A percentile compares a stretch with the other conserved stretches of the same genome.
phyloP scores from a whole-genome alignment of 92 coral and sea anemone species.

The Palythoa heliodiscus region DNA sequence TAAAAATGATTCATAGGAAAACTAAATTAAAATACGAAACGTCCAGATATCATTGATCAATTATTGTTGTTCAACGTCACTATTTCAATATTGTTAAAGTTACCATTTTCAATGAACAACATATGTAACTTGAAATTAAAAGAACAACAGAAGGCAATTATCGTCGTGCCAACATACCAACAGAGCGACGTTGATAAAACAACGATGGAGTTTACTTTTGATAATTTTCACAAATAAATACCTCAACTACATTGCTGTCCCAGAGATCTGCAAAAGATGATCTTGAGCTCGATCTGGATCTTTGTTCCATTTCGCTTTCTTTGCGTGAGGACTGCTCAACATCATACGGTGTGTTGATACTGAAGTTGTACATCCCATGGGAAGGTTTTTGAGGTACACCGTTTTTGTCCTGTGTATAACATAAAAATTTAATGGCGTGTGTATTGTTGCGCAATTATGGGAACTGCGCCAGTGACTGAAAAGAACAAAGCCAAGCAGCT shows the following conservation, averaged over 20 bases:
- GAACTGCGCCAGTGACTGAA: background rate
- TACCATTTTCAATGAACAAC: too few species aligned
- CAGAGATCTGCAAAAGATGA: slow-evolving; percentile 44
- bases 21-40: too few species aligned
- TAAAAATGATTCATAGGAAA: too few species aligned
- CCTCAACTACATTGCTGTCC: slow-evolving; percentile 47
- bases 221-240: background rate
- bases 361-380: slow-evolving; percentile 33
- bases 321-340: background rate
- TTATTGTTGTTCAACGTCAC: too few species aligned
- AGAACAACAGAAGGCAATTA: too few species aligned
- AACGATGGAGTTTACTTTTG: background rate
- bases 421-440: background rate
- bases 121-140: too few species aligned
- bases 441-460: background rate
- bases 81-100: too few species aligned
- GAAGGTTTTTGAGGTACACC: background rate
- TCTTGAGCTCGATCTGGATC: slow-evolving; percentile 31
- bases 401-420: slow-evolving; percentile 12
- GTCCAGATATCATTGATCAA: too few species aligned
- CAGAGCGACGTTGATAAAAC: background rate
- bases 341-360: slow-evolving; percentile 1
- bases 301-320: slow-evolving; percentile 27
- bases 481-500: background rate
- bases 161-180: too few species aligned